Base-by-base conservation (phyloP, 2,113 vertebrate species). In the Xenopus borealis region DNA sequence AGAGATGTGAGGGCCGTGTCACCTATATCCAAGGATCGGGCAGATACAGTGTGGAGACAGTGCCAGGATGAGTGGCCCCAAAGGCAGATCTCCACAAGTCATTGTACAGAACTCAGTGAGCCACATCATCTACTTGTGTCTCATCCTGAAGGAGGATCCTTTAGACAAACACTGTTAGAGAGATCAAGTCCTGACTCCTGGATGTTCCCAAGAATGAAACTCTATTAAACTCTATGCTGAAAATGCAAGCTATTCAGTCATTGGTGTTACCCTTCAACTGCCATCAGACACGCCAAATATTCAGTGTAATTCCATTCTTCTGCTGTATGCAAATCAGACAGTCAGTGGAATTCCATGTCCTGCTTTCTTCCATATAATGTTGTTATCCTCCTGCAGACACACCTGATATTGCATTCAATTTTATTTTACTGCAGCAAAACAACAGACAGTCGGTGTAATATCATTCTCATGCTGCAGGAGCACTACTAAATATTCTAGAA, bases 201-300 rank as follows among this genome's bases (percentile, higher is more conserved):
- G 91, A 83, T 84, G 57, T 95, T 92, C 72, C 91, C 93, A 75
- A 89, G 91, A n/a, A 93, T 93, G 90, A 91, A 86, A 81, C 82
- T 92, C 0, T 93, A 92, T 79, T 95, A 55, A 45, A 12, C 19
- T 27, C 19, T 58, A 6, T 19, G 18, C 14, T 50, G 47, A 3
- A 50, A 9, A 50, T 12, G 14, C 2, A 47, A 47, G 12, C 23
- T 27, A 1, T 3, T 1, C 23, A 27, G 23, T 16, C 47, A 50
- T 3, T 9, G 7, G 47, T 50, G 47, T 50, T 40, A 40, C 7
- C 33, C 33, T 50, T 4, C 3, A 50, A 50, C 11, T 13, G 14
- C n/a, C n/a, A n/a, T 3, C 30, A 33, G 3, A 33, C 7, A 33
- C 7, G 7, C 30, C 30, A 33, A 33, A 33, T 40, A 40, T 40